Conservation (phyloP, 2,113 vertebrate species). For the Cyprinodon brontotheroides region DNA sequence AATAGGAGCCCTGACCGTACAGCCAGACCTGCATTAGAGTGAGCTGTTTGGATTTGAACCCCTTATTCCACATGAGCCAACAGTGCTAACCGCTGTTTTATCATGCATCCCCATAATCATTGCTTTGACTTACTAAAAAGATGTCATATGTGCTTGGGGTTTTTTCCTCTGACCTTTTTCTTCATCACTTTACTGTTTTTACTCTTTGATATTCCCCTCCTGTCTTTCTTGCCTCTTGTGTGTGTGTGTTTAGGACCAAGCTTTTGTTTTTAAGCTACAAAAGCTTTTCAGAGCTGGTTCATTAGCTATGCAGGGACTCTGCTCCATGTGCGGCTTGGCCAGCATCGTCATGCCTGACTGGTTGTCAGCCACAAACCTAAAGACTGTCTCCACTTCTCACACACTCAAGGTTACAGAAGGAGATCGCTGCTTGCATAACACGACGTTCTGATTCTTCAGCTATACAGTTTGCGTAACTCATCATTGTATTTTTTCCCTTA, state of each 20-base stretch:
- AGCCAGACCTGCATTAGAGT: no score
- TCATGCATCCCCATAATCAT: neutral
- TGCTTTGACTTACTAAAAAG: neutral
- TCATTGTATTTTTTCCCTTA: conserved; percentile 20
- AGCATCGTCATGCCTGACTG: conserved; percentile 71
- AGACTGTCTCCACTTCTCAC: conserved; percentile 51
- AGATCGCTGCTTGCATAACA: conserved; percentile 33
- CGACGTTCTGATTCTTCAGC: conserved; percentile 19
- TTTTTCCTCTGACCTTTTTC: neutral
- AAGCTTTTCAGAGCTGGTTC: conserved; percentile 50
- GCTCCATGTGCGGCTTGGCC: conserved; percentile 70
- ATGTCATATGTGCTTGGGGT: neutral
- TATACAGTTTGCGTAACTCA: conserved; percentile 16
- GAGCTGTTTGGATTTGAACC: no score
- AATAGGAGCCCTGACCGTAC: no score
- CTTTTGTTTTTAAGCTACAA: conserved; percentile 67
- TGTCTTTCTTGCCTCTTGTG: conserved; percentile 24
- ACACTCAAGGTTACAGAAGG: conserved; percentile 13
- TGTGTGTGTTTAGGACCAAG: conserved; percentile 13
- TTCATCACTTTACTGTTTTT: neutral
- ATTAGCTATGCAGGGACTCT: conserved; percentile 77
- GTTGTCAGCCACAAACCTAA: conserved; percentile 63
- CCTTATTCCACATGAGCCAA: neutral
- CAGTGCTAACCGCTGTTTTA: neutral
- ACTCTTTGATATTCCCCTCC: conserved; percentile 56